A percentile compares a stretch with the other conserved stretches of the same genome.
Conservation (phyloP, 2,113 vertebrate genomes). For the Nerophis lumbriciformis region DNA sequence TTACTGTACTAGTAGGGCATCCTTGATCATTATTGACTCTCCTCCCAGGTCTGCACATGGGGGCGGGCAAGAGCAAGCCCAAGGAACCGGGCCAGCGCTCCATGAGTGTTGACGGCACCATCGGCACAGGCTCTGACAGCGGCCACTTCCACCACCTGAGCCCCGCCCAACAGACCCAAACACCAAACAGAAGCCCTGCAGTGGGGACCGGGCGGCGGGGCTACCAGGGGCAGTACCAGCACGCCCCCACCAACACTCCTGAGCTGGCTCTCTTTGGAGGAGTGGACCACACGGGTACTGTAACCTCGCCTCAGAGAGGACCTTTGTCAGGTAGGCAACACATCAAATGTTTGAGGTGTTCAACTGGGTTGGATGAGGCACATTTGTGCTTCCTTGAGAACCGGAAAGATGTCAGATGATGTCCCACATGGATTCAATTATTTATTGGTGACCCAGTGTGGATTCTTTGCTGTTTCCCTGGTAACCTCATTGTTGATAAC, state of each 20-base stretch:
- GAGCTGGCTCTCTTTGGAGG: constrained; percentile 84
- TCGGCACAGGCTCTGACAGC: constrained; percentile 70
- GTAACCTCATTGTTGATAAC: neutral
- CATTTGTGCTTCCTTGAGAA: neutral
- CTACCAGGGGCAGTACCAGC: constrained; percentile 70
- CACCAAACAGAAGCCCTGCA: constrained; percentile 80
- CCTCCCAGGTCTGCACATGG: constrained; percentile 77
- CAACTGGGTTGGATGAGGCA: neutral
- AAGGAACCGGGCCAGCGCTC: constrained; percentile 88
- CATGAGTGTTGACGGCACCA: constrained; percentile 85
- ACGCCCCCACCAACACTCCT: constrained; percentile 67
- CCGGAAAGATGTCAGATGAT: neutral
- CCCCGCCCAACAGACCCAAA: constrained; percentile 76
- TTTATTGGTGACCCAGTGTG: neutral
- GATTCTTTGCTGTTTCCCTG: neutral
- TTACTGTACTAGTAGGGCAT: neutral
- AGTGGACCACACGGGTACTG: constrained; percentile 76
- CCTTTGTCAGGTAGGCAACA: constrained; percentile 58
- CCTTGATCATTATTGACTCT: constrained; percentile 28
- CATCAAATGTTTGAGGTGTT: neutral
- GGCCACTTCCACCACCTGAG: constrained; percentile 72
- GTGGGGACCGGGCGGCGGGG: constrained; percentile 75
- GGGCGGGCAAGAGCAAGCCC: constrained; percentile 93
- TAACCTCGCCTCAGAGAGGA: constrained; percentile 84
- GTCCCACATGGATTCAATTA: neutral